phyloP scores from a whole-genome alignment of 2,888 invertebrate species.

The Cactoblastis cactorum region DNA sequence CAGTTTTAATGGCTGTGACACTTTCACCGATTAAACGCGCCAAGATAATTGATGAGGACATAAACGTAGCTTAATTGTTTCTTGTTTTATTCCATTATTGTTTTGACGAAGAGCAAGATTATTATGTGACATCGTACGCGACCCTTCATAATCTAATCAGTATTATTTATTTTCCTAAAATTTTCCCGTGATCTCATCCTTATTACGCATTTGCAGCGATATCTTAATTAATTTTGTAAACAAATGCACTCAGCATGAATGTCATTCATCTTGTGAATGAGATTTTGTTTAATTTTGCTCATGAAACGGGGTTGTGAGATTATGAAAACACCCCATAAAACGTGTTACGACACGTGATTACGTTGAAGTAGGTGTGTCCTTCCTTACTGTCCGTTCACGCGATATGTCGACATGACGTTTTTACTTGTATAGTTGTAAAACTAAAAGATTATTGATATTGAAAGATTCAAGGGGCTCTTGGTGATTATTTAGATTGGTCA shows the following conservation, averaged over 20 bases:
- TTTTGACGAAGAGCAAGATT: slow-evolving; percentile 48
- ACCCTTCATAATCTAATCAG: slow-evolving; percentile 54
- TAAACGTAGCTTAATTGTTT: slow-evolving; percentile 48
- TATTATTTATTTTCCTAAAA: slow-evolving; percentile 59
- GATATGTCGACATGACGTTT: too few relatives aligned
- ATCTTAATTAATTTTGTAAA: slow-evolving; percentile 30
- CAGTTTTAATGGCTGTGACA: slow-evolving; percentile 15
- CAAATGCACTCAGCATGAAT: slow-evolving; percentile 18
- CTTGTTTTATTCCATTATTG: slow-evolving; percentile 69
- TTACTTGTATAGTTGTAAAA: too few relatives aligned
- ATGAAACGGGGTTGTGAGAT: too few relatives aligned
- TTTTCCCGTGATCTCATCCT: slow-evolving; percentile 67
- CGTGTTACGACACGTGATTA: too few relatives aligned
- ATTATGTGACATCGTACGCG: slow-evolving; percentile 41
- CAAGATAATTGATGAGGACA: slow-evolving; percentile 39
- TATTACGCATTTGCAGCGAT: slow-evolving; percentile 38
- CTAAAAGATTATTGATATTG: too few relatives aligned
- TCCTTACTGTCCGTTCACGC: too few relatives aligned
- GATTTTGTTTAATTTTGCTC: too few relatives aligned
- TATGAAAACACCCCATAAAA: too few relatives aligned
- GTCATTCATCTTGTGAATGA: slow-evolving; percentile 8
- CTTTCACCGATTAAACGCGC: slow-evolving; percentile 22
- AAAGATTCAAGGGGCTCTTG: too few relatives aligned
- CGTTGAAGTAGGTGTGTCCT: too few relatives aligned
- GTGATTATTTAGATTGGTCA: too few relatives aligned